A percentile compares a stretch with the other conserved stretches of the same genome.
These are phyloP conservation scores for Meganola albula DNA, from an alignment of 2,888 invertebrate genomes.

Conservation along the genomic window DNA sequence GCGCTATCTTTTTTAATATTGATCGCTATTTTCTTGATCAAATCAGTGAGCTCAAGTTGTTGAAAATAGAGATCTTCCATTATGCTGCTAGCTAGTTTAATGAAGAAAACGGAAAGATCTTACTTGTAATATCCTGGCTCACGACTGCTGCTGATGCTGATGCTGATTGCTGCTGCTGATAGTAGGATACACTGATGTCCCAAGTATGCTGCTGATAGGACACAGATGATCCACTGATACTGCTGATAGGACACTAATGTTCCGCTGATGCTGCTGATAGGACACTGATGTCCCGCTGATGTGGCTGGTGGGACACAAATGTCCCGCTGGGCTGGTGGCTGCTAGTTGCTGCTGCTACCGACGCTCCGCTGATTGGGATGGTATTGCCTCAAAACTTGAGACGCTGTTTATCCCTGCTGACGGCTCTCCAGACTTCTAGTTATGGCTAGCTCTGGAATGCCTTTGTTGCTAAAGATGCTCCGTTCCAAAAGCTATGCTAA, in stretches of 20 bases:
- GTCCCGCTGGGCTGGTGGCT: too few species aligned
- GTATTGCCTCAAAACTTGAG: too few species aligned
- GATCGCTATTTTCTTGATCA: conserved; percentile 4
- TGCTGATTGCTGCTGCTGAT: neutral
- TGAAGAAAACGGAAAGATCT: conserved; percentile 4
- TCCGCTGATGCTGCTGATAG: neutral
- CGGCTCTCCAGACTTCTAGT: neutral
- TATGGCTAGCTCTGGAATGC: too few species aligned
- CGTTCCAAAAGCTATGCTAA: neutral
- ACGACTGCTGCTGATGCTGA: conserved; percentile 1
- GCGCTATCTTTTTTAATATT: conserved; percentile 14
- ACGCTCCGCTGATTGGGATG: too few species aligned
- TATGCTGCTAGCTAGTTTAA: neutral
- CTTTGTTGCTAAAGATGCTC: neutral
- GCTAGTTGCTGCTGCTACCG: too few species aligned
- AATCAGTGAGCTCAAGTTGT: conserved; percentile 5
- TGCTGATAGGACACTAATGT: too few species aligned
- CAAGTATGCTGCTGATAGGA: neutral
- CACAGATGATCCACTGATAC: neutral
- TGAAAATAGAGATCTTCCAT: conserved; percentile 5
- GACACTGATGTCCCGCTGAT: neutral
- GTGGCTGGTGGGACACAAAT: too few species aligned
- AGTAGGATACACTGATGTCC: too few species aligned
- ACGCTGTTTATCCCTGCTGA: too few species aligned
- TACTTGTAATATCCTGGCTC: conserved; percentile 1